These are phyloP conservation scores for Mirza zaza DNA, from an alignment of 2,113 vertebrate species.

Conservation along the genomic window DNA sequence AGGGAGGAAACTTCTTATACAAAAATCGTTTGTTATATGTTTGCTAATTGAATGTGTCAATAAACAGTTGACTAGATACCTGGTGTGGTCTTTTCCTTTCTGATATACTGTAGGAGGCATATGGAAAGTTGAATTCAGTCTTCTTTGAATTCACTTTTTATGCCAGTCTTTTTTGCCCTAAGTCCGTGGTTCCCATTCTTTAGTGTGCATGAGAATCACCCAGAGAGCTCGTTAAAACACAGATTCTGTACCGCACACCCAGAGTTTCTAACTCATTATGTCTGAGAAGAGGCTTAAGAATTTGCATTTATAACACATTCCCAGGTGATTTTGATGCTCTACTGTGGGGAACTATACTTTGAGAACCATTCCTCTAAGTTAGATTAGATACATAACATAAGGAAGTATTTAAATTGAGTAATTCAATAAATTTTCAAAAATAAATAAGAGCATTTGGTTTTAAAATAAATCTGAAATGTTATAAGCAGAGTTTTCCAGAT, in stretches of 20 bases:
- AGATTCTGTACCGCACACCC: neutral
- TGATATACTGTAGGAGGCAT: neutral
- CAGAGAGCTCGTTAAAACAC: neutral
- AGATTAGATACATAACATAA: neutral
- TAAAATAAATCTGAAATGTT: neutral
- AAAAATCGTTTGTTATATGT: neutral
- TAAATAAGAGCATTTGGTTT: neutral
- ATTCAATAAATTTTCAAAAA: neutral
- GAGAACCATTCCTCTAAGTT: neutral
- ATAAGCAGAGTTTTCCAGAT: neutral
- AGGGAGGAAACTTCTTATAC: neutral
- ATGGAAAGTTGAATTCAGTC: neutral
- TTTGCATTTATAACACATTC: neutral
- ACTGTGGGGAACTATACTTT: neutral
- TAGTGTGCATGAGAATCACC: neutral
- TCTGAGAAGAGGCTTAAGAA: neutral
- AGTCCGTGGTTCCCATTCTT: neutral
- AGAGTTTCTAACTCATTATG: neutral
- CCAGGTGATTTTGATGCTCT: neutral
- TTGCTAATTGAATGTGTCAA: neutral
- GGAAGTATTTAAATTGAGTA: neutral
- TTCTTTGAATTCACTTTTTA: neutral
- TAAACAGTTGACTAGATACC: neutral
- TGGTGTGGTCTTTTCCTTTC: neutral
- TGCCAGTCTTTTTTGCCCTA: neutral